A percentile compares a stretch with the other conserved stretches of the same genome.
Conservation (phyloP, 37 sponge, comb jelly and placozoan species). For the Amphimedon queenslandica region DNA sequence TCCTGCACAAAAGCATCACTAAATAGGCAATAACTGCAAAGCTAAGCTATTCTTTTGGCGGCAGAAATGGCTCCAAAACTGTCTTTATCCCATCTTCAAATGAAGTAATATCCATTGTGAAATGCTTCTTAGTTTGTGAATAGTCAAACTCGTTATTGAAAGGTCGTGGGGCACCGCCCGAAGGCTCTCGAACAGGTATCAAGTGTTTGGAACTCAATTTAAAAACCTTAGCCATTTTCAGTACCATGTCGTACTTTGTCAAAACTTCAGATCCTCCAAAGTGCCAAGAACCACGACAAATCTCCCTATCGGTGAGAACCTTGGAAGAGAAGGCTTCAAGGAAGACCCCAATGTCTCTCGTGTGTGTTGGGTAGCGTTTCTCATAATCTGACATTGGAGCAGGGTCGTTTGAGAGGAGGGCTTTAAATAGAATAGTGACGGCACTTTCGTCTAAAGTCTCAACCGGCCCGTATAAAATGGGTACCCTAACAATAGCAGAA, state of each 20-base stretch:
- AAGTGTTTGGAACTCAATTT: constrained; percentile 45
- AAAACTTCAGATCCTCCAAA: constrained; percentile 61
- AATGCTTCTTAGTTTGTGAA: constrained; percentile 20
- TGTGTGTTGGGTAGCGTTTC: constrained; percentile 77
- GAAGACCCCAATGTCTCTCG: constrained; percentile 68
- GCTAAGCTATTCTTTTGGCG: too few relatives aligned
- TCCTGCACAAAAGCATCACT: too few relatives aligned
- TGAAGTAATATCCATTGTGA: constrained; percentile 28
- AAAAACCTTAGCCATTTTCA: constrained; percentile 64
- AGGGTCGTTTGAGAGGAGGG: constrained; percentile 33
- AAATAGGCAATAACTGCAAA: too few relatives aligned
- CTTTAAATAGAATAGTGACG: constrained; percentile 65
- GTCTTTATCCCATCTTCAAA: constrained; percentile 56
- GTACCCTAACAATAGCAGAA: constrained; percentile 64
- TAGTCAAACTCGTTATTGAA: constrained; percentile 64
- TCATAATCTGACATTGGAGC: constrained; percentile 69
- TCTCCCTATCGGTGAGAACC: constrained; percentile 4
- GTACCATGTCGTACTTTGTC: constrained; percentile 81
- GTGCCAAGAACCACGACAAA: constrained; percentile 62
- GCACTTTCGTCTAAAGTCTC: constrained; percentile 72
- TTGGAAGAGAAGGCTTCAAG: constrained; percentile 45
- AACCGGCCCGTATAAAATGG: constrained; percentile 76
- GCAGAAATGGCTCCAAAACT: constrained; percentile 37
- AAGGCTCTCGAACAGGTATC: constrained; percentile 42
- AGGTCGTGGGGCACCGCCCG: constrained; percentile 58